Evolutionary conservation across 2,888 invertebrate genomes (phyloP).

Genomic region (Rotaria magnacalcarata): DNA sequence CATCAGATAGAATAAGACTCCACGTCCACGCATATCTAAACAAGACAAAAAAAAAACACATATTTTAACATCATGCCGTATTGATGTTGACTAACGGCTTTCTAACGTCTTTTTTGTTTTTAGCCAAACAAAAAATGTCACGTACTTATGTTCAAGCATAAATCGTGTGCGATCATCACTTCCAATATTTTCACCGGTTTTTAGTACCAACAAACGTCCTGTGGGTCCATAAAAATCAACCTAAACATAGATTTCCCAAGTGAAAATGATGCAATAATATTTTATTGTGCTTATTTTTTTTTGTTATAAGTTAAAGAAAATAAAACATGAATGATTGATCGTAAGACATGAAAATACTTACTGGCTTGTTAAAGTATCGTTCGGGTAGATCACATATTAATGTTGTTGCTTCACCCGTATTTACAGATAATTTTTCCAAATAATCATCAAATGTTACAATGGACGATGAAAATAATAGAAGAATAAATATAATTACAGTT

Average conservation of each 20-base stretch:
- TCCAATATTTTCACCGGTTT: conserved; percentile 2
- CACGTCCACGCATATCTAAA: conserved; percentile 34
- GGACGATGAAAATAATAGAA: background rate
- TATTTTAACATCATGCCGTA: background rate
- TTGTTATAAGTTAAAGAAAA: background rate
- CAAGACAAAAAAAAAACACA: background rate
- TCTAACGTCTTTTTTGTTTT: too few relatives aligned
- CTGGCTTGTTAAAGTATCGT: background rate
- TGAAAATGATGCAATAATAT: background rate
- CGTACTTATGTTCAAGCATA: conserved; percentile 2
- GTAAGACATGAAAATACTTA: background rate
- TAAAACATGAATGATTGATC: background rate
- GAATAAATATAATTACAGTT: background rate
- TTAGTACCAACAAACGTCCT: background rate
- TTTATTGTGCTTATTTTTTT: background rate
- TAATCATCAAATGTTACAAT: background rate
- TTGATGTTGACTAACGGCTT: background rate
- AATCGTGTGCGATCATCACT: background rate
- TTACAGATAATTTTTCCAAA: conserved; percentile 4
- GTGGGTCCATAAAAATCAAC: conserved; percentile 25
- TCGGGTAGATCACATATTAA: conserved; percentile 31
- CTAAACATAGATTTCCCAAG: background rate
- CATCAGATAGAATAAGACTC: background rate
- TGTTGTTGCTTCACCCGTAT: conserved; percentile 27
- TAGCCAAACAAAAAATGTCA: background rate